phyloP scores from a whole-genome alignment of 2,888 invertebrate genomes.

The Aspidapion aeneum region DNA sequence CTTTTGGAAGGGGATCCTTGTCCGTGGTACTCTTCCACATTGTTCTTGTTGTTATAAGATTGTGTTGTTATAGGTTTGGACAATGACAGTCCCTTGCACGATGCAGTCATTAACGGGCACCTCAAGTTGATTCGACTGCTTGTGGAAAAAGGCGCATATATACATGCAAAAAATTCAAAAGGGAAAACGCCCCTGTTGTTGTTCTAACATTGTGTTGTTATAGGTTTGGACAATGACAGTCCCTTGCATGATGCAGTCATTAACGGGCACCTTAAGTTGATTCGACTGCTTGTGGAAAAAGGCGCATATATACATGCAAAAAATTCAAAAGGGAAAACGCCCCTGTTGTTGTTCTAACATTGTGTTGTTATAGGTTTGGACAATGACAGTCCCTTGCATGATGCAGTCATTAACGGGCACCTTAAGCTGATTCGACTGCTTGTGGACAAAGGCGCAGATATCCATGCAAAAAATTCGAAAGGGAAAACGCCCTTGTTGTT shows the following conservation, averaged over 20 bases:
- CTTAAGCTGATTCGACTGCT: too few species aligned
- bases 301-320: slow-evolving; percentile 69
- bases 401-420: too few species aligned
- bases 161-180: slow-evolving; percentile 63
- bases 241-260: slow-evolving; percentile 78
- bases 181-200: too few species aligned
- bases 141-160: slow-evolving; percentile 69
- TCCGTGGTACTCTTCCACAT: too few species aligned
- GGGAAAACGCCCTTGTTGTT: slow-evolving; percentile 69
- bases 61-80: too few species aligned
- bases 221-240: slow-evolving; percentile 74
- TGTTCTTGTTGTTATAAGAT: too few species aligned
- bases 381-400: too few species aligned
- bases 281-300: slow-evolving; percentile 65
- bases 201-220: too few species aligned
- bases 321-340: slow-evolving; percentile 68
- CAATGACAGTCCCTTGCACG: slow-evolving; percentile 78
- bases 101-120: slow-evolving; percentile 73
- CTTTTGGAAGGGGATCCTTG: too few species aligned
- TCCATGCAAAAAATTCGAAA: too few species aligned
- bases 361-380: slow-evolving; percentile 69
- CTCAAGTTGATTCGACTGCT: slow-evolving; percentile 66
- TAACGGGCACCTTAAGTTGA: slow-evolving; percentile 69
- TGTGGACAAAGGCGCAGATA: too few species aligned
- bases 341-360: slow-evolving; percentile 64